Conservation (phyloP, 2,113 vertebrate genomes). For the Melanostigma gelatinosum region DNA sequence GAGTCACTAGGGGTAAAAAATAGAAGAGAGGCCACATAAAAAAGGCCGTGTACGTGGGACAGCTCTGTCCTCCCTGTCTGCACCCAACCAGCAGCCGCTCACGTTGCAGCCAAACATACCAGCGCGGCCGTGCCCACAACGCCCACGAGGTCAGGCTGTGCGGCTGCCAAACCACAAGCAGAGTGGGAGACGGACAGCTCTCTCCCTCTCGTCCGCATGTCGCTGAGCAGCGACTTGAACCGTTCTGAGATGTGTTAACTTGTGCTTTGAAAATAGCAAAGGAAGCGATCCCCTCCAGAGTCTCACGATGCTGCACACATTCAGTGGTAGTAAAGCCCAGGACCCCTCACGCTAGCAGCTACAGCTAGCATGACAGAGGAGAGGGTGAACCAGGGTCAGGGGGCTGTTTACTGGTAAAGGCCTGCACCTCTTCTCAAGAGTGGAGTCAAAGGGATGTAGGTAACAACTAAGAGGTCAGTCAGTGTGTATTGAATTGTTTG, state of each 20-base stretch:
- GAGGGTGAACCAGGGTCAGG: too few species aligned
- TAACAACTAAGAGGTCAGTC: too few species aligned
- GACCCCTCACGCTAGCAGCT: too few species aligned
- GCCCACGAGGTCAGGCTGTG: conserved; percentile 47
- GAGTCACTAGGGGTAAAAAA: conserved; percentile 14
- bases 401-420: too few species aligned
- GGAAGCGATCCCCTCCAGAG: background rate
- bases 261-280: background rate
- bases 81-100: conserved; percentile 42
- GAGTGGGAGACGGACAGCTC: conserved; percentile 47
- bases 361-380: too few species aligned
- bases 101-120: conserved; percentile 63
- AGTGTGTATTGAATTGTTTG: too few species aligned
- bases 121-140: conserved; percentile 51
- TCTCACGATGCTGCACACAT: background rate
- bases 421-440: too few species aligned
- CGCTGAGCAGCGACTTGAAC: background rate
- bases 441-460: too few species aligned
- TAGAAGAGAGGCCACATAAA: conserved; percentile 37
- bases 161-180: conserved; percentile 56
- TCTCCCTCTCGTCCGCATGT: conserved; percentile 7
- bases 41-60: conserved; percentile 35
- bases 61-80: conserved; percentile 62
- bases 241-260: background rate
- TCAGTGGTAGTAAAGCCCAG: background rate